Conservation (phyloP, 2,113 vertebrate species). For the Cairina moschata region DNA sequence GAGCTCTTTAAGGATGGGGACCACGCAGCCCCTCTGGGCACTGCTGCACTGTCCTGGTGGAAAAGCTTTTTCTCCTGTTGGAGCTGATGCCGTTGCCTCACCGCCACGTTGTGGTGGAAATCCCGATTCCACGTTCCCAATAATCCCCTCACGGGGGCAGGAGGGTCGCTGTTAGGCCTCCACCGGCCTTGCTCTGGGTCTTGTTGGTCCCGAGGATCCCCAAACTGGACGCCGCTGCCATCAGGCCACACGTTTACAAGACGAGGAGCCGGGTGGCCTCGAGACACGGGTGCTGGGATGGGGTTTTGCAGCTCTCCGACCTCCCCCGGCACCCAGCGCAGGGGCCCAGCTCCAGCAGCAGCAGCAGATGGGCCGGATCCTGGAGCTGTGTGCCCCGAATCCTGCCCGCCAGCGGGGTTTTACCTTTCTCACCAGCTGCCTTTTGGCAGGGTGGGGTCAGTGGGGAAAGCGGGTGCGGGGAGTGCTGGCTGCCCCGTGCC, state of each 20-base stretch:
- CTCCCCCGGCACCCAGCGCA: neutral
- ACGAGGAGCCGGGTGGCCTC: neutral
- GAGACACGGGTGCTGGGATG: neutral
- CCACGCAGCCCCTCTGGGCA: rapidly evolving
- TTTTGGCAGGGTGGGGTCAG: neutral
- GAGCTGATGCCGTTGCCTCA: neutral
- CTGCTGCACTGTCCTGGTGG: neutral
- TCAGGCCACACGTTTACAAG: rapidly evolving
- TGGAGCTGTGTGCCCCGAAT: rapidly evolving
- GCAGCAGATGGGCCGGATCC: rapidly evolving
- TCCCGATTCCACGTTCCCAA: neutral
- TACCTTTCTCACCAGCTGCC: rapidly evolving
- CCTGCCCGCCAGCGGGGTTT: neutral
- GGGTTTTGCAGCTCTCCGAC: neutral
- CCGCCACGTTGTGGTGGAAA: neutral
- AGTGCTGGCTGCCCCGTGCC: rapidly evolving
- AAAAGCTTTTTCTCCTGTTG: rapidly evolving
- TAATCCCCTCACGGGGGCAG: neutral
- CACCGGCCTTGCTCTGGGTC: neutral
- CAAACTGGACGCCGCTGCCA: neutral
- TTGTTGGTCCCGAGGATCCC: neutral
- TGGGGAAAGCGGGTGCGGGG: neutral
- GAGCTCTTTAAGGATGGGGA: neutral
- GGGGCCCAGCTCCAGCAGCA: neutral
- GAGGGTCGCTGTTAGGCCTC: neutral